These are phyloP conservation scores for Platalea minor DNA, from an alignment of 2,797 vertebrate species.

Conservation along the genomic window DNA sequence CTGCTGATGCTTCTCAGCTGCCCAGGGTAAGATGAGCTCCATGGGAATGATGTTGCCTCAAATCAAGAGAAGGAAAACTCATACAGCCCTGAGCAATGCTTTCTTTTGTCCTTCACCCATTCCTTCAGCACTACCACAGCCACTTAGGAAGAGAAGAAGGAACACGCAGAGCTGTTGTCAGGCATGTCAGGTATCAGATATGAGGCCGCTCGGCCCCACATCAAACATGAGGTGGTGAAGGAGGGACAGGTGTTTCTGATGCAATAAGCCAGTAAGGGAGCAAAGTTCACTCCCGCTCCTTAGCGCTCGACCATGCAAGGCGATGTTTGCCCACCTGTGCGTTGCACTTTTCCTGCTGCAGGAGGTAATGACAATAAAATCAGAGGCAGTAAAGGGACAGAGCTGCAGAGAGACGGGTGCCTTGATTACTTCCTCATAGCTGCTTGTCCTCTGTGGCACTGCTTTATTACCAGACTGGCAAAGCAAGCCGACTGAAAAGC, in stretches of 20 bases:
- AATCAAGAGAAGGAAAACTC: neutral
- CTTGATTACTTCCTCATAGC: conserved; percentile 32
- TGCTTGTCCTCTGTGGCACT: rapidly evolving
- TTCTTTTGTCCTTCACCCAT: rapidly evolving
- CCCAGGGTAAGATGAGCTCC: neutral
- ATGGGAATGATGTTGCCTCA: neutral
- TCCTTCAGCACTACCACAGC: neutral
- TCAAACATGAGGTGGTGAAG: neutral
- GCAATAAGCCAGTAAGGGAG: neutral
- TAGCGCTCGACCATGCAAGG: rapidly evolving
- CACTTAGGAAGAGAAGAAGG: neutral
- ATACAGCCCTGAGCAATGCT: neutral
- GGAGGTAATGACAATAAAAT: neutral
- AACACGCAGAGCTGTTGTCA: neutral
- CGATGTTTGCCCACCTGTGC: neutral
- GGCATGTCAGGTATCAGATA: too few relatives aligned
- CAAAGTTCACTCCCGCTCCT: conserved; percentile 27
- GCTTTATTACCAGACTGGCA: neutral
- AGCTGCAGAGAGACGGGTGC: neutral
- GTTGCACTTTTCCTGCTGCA: neutral
- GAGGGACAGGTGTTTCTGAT: neutral
- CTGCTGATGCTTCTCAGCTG: neutral
- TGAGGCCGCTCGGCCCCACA: rapidly evolving
- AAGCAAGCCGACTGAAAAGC: neutral
- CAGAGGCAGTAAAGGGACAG: neutral